These are phyloP conservation scores for Scarus forsteni DNA, from an alignment of 2,797 vertebrate species.

Conservation along the genomic window DNA sequence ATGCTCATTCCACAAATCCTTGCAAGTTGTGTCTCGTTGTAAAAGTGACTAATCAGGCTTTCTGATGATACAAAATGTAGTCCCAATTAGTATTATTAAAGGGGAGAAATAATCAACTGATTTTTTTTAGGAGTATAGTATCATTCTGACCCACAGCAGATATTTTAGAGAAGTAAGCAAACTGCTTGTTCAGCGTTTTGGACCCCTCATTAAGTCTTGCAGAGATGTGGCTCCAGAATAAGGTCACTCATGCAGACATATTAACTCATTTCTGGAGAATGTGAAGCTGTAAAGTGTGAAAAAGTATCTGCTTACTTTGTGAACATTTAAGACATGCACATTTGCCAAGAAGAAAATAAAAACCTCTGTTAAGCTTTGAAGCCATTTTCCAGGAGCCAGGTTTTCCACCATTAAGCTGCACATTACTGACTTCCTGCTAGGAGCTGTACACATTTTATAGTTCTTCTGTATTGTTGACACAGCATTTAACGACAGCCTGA, in stretches of 20 bases:
- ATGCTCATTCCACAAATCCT: too few species aligned
- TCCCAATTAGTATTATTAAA: too few species aligned
- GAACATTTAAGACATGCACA: slow-evolving; percentile 12
- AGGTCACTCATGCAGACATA: not conserved
- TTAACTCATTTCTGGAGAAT: slow-evolving; percentile 37
- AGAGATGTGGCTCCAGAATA: slow-evolving; percentile 25
- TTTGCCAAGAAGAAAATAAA: slow-evolving; percentile 38
- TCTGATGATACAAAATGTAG: too few species aligned
- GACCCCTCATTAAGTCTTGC: not conserved
- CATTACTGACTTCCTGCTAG: slow-evolving; percentile 30
- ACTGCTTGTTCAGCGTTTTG: not conserved
- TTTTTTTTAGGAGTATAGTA: not conserved
- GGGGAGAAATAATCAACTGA: too few species aligned
- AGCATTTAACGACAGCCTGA: slow-evolving; percentile 13
- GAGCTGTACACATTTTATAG: slow-evolving; percentile 23
- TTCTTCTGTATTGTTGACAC: slow-evolving; percentile 3
- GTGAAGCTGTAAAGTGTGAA: slow-evolving; percentile 30
- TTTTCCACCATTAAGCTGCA: slow-evolving; percentile 43
- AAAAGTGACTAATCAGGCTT: too few species aligned
- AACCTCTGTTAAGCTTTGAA: slow-evolving; percentile 26
- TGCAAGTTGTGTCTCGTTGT: too few species aligned
- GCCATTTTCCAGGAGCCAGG: slow-evolving; percentile 35
- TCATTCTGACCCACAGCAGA: not conserved
- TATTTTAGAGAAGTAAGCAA: slow-evolving; percentile 4
- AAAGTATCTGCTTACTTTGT: slow-evolving; percentile 12